Evolutionary conservation across 1,140 invertebrate genomes (phyloP), one percentile per base, ranked within the genome.

Genomic region (Dryas iulia): DNA sequence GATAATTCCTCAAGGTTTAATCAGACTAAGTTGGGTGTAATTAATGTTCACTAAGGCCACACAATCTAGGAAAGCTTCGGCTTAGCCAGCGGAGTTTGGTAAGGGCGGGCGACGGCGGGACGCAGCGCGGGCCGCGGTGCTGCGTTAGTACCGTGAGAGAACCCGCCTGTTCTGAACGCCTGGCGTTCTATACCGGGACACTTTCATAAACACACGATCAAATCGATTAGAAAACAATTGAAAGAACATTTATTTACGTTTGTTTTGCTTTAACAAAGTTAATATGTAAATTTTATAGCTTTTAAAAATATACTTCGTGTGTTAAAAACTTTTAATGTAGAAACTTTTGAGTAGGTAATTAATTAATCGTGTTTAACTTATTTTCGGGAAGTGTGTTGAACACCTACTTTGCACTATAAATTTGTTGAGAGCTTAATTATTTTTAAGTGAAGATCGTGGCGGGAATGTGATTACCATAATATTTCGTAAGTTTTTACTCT

Each of bases 1-100:
- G 82, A 89, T 91, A 89, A 91, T 91, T 89, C 89, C 87, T 89
- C 86, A 89, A 86, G 87, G 85, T 89, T 91, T 91, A 91, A 91
- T 89, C 89, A 89, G 89, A 86, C 86, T 89, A 87, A 91, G 86
- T 91, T 91, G 78, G 82, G 83, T 85, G 85, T 91, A 91, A 91
- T 91, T 90, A 91, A 91, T 90, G 89, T 89, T 91, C 87, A 82
- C 75, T 89, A 87, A 86, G 89, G 87, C 84, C 83, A 85, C 87
- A 89, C 86, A 85, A 87, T 89, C 86, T 87, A 89, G 84, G 85
- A 83, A 82, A 87, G 87, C 87, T 87, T 81, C 74, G 78, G 85
- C 81, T 87, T 82, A 83, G 82, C 76, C 76, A 72, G 80, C 77
- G 78, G 81, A 79, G 79, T 82, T 66, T 69, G 76, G 56, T 69